Percentiles rank a stretch among this genome's conserved stretches.
These are phyloP conservation scores for Tyrannus savana DNA, from an alignment of 2,113 vertebrate species.

Conservation along the genomic window DNA sequence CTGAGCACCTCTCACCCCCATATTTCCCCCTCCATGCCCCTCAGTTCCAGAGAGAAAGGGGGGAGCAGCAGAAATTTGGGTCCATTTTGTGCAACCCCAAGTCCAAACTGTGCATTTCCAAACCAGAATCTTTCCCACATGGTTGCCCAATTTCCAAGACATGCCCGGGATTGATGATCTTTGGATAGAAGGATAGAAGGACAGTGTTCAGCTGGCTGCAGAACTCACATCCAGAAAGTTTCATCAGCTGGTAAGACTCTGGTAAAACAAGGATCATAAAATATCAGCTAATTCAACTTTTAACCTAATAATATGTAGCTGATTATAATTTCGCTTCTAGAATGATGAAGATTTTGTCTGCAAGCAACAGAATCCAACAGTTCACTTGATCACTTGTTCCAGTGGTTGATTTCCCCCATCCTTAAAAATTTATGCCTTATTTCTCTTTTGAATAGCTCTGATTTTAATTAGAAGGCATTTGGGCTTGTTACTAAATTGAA, in stretches of 20 bases:
- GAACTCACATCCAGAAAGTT: not conserved
- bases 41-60: not conserved
- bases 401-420: not conserved
- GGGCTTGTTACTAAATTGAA: not conserved
- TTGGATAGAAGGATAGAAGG: not conserved
- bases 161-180: not conserved
- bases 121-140: not conserved
- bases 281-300: not conserved
- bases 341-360: not conserved
- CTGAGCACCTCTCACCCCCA: not conserved
- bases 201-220: not conserved
- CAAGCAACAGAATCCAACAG: not conserved
- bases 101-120: not conserved
- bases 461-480: not conserved
- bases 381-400: not conserved
- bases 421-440: not conserved
- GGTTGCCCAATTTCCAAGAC: rapidly evolving
- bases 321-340: not conserved
- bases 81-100: not conserved
- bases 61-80: not conserved
- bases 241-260: not conserved
- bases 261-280: not conserved
- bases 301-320: not conserved
- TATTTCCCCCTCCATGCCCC: not conserved
- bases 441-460: constrained; percentile 15